Percentiles rank a stretch among this genome's conserved stretches.
These are phyloP conservation scores for Megastigmus dorsalis DNA, from an alignment of 2,888 invertebrate genomes.

Conservation along the genomic window DNA sequence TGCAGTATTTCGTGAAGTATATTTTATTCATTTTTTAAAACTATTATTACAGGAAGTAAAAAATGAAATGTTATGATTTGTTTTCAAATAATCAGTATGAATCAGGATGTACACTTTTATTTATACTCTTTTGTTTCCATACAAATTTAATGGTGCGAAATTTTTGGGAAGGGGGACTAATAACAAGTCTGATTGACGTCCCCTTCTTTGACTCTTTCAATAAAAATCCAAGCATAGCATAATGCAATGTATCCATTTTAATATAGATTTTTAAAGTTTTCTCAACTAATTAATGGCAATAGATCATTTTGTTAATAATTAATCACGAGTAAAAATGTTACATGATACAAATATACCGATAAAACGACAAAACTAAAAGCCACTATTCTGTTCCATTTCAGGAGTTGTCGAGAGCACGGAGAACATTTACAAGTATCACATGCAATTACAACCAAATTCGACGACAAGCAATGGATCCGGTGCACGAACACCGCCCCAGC, in stretches of 20 bases:
- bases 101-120: conserved; percentile 14
- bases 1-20: conserved; percentile 47
- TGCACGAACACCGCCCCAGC: conserved; percentile 81
- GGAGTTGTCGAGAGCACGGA: conserved; percentile 89
- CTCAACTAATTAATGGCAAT: no score
- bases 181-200: conserved; percentile 22
- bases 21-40: conserved; percentile 23
- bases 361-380: no score
- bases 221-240: background rate
- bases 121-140: background rate
- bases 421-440: conserved; percentile 87
- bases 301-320: no score
- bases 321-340: no score
- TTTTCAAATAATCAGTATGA: no score
- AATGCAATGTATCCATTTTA: background rate
- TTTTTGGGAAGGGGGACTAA: conserved; percentile 10
- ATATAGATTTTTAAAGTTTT: background rate
- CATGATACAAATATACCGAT: no score
- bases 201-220: background rate
- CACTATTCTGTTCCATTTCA: conserved; percentile 69
- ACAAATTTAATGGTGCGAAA: background rate
- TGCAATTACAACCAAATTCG: conserved; percentile 83
- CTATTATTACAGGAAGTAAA: no score
- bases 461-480: conserved; percentile 76
- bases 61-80: no score